phyloP scores from a whole-genome alignment of 2,888 invertebrate species.

The Catocala sponsa region DNA sequence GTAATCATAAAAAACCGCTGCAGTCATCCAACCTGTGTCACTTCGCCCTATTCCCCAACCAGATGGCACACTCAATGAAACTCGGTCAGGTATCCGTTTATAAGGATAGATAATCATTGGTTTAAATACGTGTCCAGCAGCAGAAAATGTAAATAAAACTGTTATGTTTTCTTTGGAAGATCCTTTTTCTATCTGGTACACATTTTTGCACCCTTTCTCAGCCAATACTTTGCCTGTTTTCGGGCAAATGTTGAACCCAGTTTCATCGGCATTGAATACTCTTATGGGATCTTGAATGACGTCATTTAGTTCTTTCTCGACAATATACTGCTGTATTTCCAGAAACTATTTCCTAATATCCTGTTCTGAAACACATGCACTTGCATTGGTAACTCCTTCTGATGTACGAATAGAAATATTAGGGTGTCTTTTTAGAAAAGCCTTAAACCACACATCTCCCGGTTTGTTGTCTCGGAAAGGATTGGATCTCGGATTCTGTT shows the following conservation, averaged over 20 bases:
- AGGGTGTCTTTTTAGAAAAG: constrained; percentile 35
- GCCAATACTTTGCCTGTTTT: constrained; percentile 30
- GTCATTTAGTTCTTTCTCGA: constrained; percentile 10
- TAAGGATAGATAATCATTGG: constrained; percentile 17
- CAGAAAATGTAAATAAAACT: constrained; percentile 25
- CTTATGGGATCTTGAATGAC: constrained; percentile 15
- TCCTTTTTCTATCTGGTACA: constrained; percentile 27
- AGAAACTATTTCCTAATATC: constrained; percentile 42
- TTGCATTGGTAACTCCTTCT: constrained; percentile 38
- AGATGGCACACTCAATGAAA: constrained; percentile 18
- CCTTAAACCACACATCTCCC: constrained; percentile 34
- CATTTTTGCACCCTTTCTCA: constrained; percentile 30
- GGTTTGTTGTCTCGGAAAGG: constrained; percentile 20
- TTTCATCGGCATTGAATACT: constrained; percentile 25
- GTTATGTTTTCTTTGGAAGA: constrained; percentile 16
- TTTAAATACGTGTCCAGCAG: constrained; percentile 5
- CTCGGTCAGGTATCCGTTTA: constrained; percentile 13
- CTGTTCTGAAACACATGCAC: constrained; percentile 37
- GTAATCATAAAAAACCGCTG: constrained; percentile 21
- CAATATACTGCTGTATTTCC: constrained; percentile 21
- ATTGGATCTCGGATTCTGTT: constrained; percentile 11
- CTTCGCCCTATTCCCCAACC: constrained; percentile 24
- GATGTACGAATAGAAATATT: constrained; percentile 23
- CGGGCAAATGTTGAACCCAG: constrained; percentile 23
- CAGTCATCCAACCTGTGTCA: constrained; percentile 23